Conservation (phyloP, 2,888 invertebrate species). For the Hydrotaea cyrtoneurina region DNA sequence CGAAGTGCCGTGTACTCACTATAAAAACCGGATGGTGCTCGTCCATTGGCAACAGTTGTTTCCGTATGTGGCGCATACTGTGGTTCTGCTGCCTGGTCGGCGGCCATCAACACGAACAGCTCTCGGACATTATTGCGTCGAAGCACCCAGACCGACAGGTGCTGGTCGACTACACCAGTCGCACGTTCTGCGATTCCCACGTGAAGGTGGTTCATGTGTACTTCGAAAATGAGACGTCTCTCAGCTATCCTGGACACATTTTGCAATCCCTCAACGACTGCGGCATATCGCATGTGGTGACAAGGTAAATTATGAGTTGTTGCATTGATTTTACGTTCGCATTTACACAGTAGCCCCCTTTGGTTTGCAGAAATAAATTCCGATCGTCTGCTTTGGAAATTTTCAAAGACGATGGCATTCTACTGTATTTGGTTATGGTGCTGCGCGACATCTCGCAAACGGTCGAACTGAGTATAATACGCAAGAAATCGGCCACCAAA, state of each 20-base stretch:
- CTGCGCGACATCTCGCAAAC: slow-evolving; percentile 74
- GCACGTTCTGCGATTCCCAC: slow-evolving; percentile 75
- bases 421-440: slow-evolving; percentile 77
- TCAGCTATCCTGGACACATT: slow-evolving; percentile 73
- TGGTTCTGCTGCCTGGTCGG: slow-evolving; percentile 26
- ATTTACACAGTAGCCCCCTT: too few relatives aligned
- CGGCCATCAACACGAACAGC: neutral
- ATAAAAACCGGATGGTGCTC: slow-evolving; percentile 46
- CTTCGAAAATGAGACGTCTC: slow-evolving; percentile 74
- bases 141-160: neutral
- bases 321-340: neutral
- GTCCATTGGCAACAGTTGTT: slow-evolving; percentile 51
- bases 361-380: slow-evolving; percentile 71
- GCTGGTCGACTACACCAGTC: slow-evolving; percentile 71
- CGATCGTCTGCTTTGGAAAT: slow-evolving; percentile 68
- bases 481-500: slow-evolving; percentile 77
- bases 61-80: slow-evolving; percentile 36
- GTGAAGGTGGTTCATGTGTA: slow-evolving; percentile 75
- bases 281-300: slow-evolving; percentile 74
- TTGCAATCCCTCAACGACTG: slow-evolving; percentile 74
- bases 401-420: slow-evolving; percentile 75
- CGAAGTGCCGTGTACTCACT: neutral
- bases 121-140: neutral
- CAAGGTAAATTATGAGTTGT: slow-evolving; percentile 72
- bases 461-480: slow-evolving; percentile 73